Percentiles rank a stretch among this genome's conserved stretches.
phyloP scores from a whole-genome alignment of 2,888 invertebrate species.

The Candidula unifasciata region DNA sequence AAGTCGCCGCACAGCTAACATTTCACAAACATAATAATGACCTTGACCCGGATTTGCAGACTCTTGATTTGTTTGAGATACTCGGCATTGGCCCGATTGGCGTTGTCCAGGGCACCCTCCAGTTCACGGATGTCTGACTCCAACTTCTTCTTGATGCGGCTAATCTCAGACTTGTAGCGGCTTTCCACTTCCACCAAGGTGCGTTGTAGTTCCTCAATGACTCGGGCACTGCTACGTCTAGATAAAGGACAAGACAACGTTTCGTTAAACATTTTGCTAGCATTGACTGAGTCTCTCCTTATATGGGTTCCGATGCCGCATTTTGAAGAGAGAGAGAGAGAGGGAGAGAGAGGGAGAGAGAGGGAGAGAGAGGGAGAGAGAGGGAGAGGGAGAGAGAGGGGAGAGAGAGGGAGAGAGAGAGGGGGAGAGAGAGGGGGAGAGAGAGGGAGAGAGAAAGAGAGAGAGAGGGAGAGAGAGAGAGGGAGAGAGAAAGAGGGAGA shows the following conservation, averaged over 20 bases:
- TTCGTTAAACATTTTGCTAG: background rate
- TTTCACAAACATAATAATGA: no score
- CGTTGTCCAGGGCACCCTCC: conserved; percentile 87
- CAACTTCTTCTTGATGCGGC: conserved; percentile 78
- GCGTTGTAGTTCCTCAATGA: conserved; percentile 77
- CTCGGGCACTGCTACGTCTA: conserved; percentile 77
- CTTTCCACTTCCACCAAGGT: conserved; percentile 77
- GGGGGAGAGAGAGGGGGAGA: background rate
- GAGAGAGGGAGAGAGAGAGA: no score
- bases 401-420: conserved; percentile 34
- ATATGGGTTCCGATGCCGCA: no score
- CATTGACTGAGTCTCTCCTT: no score
- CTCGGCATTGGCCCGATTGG: conserved; percentile 89
- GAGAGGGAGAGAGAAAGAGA: no score
- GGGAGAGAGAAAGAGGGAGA: no score
- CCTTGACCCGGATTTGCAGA: conserved; percentile 92
- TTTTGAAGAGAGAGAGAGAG: no score
- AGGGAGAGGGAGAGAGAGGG: background rate
- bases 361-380: conserved; percentile 4
- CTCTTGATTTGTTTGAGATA: conserved; percentile 98
- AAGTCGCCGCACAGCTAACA: no score
- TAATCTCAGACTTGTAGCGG: conserved; percentile 77
- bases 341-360: conserved; percentile 26
- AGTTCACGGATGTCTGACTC: conserved; percentile 77
- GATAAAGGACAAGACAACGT: conserved; percentile 32